These are phyloP conservation scores for Teinopalpus imperialis DNA, from an alignment of 2,888 invertebrate genomes.

Conservation along the genomic window DNA sequence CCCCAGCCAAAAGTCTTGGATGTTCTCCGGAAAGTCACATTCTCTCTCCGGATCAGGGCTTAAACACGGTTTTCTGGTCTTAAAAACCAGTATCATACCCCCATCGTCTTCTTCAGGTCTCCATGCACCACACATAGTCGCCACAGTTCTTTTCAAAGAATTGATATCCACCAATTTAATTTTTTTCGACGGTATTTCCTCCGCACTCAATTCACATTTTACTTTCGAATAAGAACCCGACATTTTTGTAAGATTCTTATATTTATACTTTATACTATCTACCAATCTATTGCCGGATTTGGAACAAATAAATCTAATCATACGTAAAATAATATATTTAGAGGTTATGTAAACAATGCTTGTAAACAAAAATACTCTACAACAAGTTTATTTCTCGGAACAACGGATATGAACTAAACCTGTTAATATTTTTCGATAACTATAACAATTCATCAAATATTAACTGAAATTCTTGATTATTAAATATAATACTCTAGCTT, in stretches of 20 bases:
- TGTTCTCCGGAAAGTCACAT: constrained; percentile 71
- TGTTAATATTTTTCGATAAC: too few relatives aligned
- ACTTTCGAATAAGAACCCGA: constrained; percentile 42
- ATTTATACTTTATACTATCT: background rate
- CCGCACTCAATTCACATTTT: constrained; percentile 43
- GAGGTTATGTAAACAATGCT: constrained; percentile 18
- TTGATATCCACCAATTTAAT: constrained; percentile 43
- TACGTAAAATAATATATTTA: background rate
- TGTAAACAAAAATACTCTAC: constrained; percentile 14
- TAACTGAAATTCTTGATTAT: too few relatives aligned
- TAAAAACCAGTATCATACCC: constrained; percentile 67
- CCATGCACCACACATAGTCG: constrained; percentile 78
- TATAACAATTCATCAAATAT: too few relatives aligned
- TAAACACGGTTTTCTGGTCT: constrained; percentile 55
- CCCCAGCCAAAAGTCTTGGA: constrained; percentile 73
- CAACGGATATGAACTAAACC: too few relatives aligned
- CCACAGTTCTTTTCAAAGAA: constrained; percentile 57
- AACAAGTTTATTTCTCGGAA: too few relatives aligned
- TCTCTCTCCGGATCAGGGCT: constrained; percentile 70
- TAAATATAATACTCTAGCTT: too few relatives aligned
- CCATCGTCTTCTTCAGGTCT: constrained; percentile 73
- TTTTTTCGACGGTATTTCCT: constrained; percentile 55
- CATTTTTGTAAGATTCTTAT: constrained; percentile 41
- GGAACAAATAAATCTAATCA: constrained; percentile 9
- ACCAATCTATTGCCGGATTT: too few relatives aligned